Base-by-base conservation (phyloP, 2,113 vertebrate species). In the Nerophis ophidion region DNA sequence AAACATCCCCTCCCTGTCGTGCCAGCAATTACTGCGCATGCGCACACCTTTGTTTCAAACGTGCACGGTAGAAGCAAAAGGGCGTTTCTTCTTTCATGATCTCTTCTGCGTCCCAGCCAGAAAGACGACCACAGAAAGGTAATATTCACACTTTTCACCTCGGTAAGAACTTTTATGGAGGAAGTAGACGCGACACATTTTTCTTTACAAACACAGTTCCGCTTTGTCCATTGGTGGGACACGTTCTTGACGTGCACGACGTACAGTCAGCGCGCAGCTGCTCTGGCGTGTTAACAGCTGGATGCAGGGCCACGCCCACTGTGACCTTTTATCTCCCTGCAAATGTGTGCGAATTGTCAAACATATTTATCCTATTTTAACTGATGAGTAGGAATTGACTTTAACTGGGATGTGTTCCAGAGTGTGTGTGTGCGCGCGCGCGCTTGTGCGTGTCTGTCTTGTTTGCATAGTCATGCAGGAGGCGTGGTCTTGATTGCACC, bases 11-110 rank as follows among this genome's bases (percentile, higher is more conserved):
- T 6, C 16, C 54, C 53, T 55, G n/a, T 38, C 16, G 40, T 1
- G 40, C 10, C 40, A 44, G 40, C 11, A 11, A 9, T 36, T 45
- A 63, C 5, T 70, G 76, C 81, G 78, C 76, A 81, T 34, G 1
- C 79, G 72, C 74, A 68, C 15, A 2, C 56, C 46, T 35, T 4
- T 14, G 33, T 8, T 11, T 42, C 19, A 33, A 50, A 38, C 44
- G 16, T 57, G 51, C 33, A n/a, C 67, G 7, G 48, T 44, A 12
- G 36, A 64, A 38, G 53, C 47, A 61, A 66, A 61, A 72, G 79
- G 79, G 40, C 40, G 40, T 44, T 44, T 44, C 40, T 44, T 12
- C 10, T 11, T 44, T 44, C 40, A 10, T 44, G 40, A 44, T 11
- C 40, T 5, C 6, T 44, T 10, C 40, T 44, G 40, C 12, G 40